These are phyloP conservation scores for Hirtodrosophila trivittata DNA, from an alignment of 2,888 invertebrate species.

Conservation along the genomic window DNA sequence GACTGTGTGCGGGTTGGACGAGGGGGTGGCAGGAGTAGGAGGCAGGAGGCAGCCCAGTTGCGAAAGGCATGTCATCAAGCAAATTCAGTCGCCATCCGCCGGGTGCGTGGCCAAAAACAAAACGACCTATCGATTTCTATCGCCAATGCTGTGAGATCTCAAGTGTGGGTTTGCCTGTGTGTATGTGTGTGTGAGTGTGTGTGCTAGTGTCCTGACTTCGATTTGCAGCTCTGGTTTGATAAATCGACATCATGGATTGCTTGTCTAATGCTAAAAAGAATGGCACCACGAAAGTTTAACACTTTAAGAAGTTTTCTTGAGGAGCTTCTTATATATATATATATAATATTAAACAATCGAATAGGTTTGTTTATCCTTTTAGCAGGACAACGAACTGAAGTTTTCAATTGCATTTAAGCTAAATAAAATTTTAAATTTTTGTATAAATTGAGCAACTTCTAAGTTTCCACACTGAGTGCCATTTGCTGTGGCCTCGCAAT, in stretches of 20 bases:
- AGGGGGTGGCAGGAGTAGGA: constrained; percentile 12
- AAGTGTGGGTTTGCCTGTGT: constrained; percentile 7
- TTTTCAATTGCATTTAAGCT: too few relatives aligned
- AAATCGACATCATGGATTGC: constrained; percentile 53
- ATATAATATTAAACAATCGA: too few relatives aligned
- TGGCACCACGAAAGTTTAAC: constrained; percentile 3
- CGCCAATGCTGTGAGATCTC: constrained; percentile 29
- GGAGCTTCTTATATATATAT: too few relatives aligned
- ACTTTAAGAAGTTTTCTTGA: constrained; percentile 20
- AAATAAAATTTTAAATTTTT: constrained; percentile 11
- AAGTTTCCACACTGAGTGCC: constrained; percentile 18
- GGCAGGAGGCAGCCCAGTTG: constrained; percentile 17
- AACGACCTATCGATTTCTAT: constrained; percentile 71
- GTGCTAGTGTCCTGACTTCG: constrained; percentile 28
- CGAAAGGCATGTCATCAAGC: constrained; percentile 61
- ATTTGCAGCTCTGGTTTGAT: constrained; percentile 50
- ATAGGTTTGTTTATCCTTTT: neutral
- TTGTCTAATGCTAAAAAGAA: constrained; percentile 13
- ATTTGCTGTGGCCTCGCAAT: constrained; percentile 50
- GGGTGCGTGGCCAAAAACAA: constrained; percentile 60
- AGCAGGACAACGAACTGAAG: too few relatives aligned
- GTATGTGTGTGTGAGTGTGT: constrained; percentile 6
- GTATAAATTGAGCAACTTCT: too few relatives aligned
- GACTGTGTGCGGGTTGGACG: constrained; percentile 7
- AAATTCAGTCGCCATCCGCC: constrained; percentile 51